Conservation (phyloP, 2,797 vertebrate genomes). For the Sebastes vulpes region DNA sequence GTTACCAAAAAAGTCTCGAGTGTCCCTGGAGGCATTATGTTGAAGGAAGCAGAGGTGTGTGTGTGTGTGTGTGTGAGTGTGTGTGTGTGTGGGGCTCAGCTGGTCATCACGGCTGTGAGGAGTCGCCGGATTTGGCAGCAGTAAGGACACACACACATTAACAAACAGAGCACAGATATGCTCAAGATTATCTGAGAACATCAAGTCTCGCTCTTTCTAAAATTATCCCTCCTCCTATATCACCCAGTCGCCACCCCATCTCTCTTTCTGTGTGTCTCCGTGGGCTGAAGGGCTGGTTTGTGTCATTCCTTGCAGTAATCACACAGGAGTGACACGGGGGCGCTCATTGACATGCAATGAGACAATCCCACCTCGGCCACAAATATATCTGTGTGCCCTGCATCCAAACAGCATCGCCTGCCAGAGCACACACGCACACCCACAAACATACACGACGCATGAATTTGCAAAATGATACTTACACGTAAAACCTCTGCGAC, state of each 20-base stretch:
- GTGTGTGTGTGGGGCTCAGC: conserved; percentile 31
- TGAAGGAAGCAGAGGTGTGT: conserved; percentile 1
- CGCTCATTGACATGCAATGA: conserved; percentile 76
- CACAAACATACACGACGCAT: not conserved
- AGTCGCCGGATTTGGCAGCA: conserved; percentile 18
- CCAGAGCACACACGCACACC: not conserved
- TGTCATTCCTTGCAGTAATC: conserved; percentile 67
- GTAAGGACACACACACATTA: not conserved
- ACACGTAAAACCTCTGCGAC: conserved; percentile 23
- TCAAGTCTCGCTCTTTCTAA: conserved; percentile 52
- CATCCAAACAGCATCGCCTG: conserved; percentile 66
- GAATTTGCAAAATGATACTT: conserved; percentile 17
- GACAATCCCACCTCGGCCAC: conserved; percentile 57
- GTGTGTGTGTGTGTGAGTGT: not conserved
- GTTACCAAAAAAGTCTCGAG: not conserved
- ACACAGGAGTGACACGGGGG: conserved; percentile 51
- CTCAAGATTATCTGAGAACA: conserved; percentile 56
- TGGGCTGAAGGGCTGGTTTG: conserved; percentile 55
- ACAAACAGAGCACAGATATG: conserved; percentile 36
- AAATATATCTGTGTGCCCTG: conserved; percentile 67
- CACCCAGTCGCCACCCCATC: conserved; percentile 29
- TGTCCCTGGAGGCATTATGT: not conserved
- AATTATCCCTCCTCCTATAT: conserved; percentile 34
- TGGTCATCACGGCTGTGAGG: conserved; percentile 27
- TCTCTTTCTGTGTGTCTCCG: conserved; percentile 9